Base-by-base conservation (phyloP, 1,140 invertebrate genomes). In the Neodiprion fabricii region DNA sequence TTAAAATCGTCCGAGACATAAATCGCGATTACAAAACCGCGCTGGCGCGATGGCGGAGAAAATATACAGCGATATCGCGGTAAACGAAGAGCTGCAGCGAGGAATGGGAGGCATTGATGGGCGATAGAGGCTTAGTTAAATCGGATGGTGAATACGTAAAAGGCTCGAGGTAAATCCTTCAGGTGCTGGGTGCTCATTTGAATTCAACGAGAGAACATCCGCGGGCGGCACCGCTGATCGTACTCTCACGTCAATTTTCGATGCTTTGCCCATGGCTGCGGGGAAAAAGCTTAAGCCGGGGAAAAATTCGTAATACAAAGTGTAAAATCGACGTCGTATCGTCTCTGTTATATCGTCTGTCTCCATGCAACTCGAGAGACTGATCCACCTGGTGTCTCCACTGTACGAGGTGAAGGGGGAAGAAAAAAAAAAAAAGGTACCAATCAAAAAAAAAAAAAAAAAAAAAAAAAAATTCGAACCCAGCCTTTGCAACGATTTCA, bases 71-170 rank as follows among this genome's bases (percentile, higher is more conserved):
- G 53, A 61, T 12, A 12, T 12, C 53, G 53, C 14, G 53, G 53
- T 61, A 61, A 61, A 61, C 53, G 53, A 40, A 40, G 28, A 40
- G 28, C 5, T 40, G 28, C 28, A 40, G 28, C 2, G 28, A 40
- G 28, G 28, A 40, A 40, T 40, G 28, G 28, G 28, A 3, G 28
- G 28, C 28, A 40, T 40, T 1, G 28, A 40, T 40, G 28, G 28
- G 28, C 28, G 28, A 40, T 40, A 40, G 28, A 17, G 53, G 53
- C 53, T 61, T 8, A 61, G 53, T 61, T 61, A 61, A 61, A 61
- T 61, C 53, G 53, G 53, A 61, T 61, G 53, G 53, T 61, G 53
- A 61, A 61, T 61, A 61, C 53, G 53, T 61, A 61, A 61, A 61
- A 61, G 53, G 53, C n/a, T 61, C 53, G 53, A 12, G 28, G 11